Conservation (phyloP, 2,797 vertebrate genomes). For the Urophycis tenuis region DNA sequence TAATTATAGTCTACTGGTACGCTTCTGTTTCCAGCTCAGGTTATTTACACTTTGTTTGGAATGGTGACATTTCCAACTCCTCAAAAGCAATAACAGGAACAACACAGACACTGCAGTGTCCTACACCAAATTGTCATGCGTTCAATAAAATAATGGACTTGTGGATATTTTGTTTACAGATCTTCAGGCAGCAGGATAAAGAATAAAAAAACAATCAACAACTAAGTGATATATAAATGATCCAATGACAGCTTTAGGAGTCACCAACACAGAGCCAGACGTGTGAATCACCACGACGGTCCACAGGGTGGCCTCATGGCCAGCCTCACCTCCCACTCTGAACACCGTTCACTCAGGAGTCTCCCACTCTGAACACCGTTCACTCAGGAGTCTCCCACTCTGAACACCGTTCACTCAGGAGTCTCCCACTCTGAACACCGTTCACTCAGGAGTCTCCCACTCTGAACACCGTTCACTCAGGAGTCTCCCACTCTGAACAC, state of each 20-base stretch:
- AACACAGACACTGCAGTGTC: conserved; percentile 75
- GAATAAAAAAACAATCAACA: conserved; percentile 44
- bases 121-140: conserved; percentile 77
- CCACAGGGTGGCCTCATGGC: conserved; percentile 33
- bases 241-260: conserved; percentile 28
- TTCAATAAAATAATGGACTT: conserved; percentile 65
- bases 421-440: conserved; percentile 37
- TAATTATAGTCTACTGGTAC: conserved; percentile 64
- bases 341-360: neutral
- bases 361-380: neutral
- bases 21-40: conserved; percentile 46
- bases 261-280: conserved; percentile 24
- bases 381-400: too few species aligned
- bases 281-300: conserved; percentile 35
- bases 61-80: conserved; percentile 63
- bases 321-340: conserved; percentile 40
- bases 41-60: conserved; percentile 72
- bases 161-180: conserved; percentile 52
- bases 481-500: conserved; percentile 40
- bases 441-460: neutral
- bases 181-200: conserved; percentile 61
- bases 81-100: conserved; percentile 73
- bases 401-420: too few species aligned
- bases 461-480: neutral
- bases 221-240: conserved; percentile 45